Conservation (phyloP, 2,888 invertebrate species). For the Lagria hirta region DNA sequence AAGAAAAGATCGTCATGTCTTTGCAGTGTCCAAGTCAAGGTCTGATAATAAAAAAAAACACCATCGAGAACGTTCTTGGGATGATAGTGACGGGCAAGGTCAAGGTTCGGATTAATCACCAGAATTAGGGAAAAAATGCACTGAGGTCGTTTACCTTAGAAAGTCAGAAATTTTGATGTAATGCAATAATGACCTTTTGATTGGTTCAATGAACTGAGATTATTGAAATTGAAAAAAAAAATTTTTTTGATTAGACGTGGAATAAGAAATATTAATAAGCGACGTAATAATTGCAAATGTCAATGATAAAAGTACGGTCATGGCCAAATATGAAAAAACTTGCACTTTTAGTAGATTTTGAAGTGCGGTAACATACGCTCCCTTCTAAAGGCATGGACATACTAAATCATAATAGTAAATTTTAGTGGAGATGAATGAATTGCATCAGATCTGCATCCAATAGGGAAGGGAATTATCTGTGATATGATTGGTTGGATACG, state of each 20-base stretch:
- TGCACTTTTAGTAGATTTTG: conserved; percentile 31
- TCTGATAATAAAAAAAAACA: no score
- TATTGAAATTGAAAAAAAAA: conserved; percentile 1
- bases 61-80: no score
- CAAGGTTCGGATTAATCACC: no score
- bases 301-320: conserved; percentile 14
- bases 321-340: conserved; percentile 21
- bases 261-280: no score
- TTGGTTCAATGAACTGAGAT: conserved; percentile 5
- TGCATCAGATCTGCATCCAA: conserved; percentile 35
- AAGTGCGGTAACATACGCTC: conserved; percentile 1
- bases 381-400: conserved; percentile 9
- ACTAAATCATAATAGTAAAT: no score
- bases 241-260: no score
- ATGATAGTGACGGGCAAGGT: no score
- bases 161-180: conserved; percentile 1
- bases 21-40: no score
- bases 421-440: conserved; percentile 43
- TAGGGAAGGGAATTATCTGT: conserved; percentile 31
- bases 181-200: conserved; percentile 2
- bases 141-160: conserved; percentile 3
- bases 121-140: background rate
- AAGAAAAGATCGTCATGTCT: no score
- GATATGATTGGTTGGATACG: conserved; percentile 34
- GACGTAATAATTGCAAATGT: no score